These are phyloP conservation scores for Oreotrochilus melanogaster DNA, from an alignment of 2,113 vertebrate genomes.

Conservation along the genomic window DNA sequence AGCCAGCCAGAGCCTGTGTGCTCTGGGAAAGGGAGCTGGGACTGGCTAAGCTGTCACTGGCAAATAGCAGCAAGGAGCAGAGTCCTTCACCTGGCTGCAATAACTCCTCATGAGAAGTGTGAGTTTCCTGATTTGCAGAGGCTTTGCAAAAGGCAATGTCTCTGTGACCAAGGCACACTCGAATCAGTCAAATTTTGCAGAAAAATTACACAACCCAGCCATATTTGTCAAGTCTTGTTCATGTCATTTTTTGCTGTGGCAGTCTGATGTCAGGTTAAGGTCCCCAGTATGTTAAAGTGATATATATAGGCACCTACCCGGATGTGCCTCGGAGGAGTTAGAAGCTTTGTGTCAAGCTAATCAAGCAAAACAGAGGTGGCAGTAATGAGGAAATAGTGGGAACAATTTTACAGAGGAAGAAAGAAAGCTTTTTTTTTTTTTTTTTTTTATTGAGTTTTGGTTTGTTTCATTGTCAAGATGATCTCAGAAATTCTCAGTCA, in stretches of 20 bases:
- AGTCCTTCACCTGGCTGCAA: conserved; percentile 12
- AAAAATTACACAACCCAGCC: background rate
- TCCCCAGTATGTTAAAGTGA: background rate
- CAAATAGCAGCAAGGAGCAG: background rate
- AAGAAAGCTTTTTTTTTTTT: background rate
- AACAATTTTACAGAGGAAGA: background rate
- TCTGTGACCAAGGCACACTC: background rate
- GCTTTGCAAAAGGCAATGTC: background rate
- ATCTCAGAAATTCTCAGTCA: background rate
- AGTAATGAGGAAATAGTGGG: background rate
- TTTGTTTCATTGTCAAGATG: background rate
- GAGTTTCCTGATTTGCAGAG: background rate
- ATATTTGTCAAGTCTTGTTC: background rate
- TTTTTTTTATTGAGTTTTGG: background rate
- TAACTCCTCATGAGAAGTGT: background rate
- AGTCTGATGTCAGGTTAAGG: background rate
- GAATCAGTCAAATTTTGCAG: background rate
- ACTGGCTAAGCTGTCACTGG: background rate
- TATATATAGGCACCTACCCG: background rate
- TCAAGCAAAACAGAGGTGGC: background rate
- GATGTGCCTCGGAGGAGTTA: background rate
- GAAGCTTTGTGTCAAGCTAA: background rate
- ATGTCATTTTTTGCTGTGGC: background rate
- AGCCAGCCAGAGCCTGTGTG: background rate
- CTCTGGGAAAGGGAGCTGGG: background rate